These are phyloP conservation scores for Nebria brevicollis DNA, from an alignment of 2,888 invertebrate species.

Conservation along the genomic window DNA sequence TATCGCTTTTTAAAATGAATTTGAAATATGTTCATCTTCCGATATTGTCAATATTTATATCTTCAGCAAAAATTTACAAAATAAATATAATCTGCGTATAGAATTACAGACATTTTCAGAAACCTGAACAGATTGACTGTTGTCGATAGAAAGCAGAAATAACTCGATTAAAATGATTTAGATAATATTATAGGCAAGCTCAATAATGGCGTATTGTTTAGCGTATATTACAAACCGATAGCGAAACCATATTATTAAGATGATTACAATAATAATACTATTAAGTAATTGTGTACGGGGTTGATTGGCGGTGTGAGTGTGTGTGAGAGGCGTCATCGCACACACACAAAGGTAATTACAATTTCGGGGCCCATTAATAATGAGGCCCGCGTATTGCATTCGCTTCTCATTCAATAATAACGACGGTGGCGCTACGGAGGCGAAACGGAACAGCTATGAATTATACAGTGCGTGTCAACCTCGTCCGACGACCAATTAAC, in stretches of 20 bases:
- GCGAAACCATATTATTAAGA: constrained; percentile 34
- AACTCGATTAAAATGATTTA: not conserved
- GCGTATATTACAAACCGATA: constrained; percentile 4
- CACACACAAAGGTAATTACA: constrained; percentile 39
- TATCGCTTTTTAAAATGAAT: too few species aligned
- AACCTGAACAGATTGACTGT: too few species aligned
- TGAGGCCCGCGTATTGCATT: constrained; percentile 10
- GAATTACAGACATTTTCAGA: too few species aligned
- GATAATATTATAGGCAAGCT: not conserved
- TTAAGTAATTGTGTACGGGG: constrained; percentile 23
- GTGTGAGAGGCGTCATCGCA: not conserved
- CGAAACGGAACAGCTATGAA: constrained; percentile 51
- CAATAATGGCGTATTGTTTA: not conserved
- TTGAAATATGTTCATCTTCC: too few species aligned
- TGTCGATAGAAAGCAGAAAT: not conserved
- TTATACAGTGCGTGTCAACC: constrained; percentile 59
- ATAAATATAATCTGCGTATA: too few species aligned
- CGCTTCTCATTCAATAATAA: constrained; percentile 39
- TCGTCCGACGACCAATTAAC: constrained; percentile 59
- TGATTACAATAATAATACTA: constrained; percentile 35
- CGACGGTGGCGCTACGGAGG: not conserved
- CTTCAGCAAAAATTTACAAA: too few species aligned
- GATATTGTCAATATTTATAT: too few species aligned
- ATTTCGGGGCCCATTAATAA: constrained; percentile 38
- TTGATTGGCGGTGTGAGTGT: not conserved